phyloP scores from a whole-genome alignment of 2,888 invertebrate species.

The Galerucella nymphaeae region DNA sequence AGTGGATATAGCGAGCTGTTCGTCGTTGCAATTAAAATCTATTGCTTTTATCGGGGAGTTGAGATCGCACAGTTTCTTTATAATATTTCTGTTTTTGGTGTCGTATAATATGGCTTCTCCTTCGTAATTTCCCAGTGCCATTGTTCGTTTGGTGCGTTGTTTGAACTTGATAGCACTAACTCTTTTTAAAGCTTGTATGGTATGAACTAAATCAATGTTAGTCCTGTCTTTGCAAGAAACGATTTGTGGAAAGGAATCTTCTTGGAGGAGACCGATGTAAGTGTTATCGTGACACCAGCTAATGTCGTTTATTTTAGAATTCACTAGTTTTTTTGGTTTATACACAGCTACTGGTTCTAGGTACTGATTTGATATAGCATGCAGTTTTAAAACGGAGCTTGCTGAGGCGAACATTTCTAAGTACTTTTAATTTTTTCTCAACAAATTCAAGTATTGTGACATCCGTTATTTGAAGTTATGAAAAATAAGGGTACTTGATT shows the following conservation, averaged over 20 bases:
- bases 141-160: slow-evolving; percentile 54
- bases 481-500: no score
- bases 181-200: slow-evolving; percentile 53
- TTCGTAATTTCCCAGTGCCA: slow-evolving; percentile 56
- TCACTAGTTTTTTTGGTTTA: slow-evolving; percentile 39
- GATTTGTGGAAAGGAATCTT: slow-evolving; percentile 56
- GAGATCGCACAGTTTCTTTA: slow-evolving; percentile 50
- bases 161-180: slow-evolving; percentile 56
- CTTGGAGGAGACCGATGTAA: slow-evolving; percentile 55
- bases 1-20: slow-evolving; percentile 51
- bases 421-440: slow-evolving; percentile 12
- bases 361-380: slow-evolving; percentile 46
- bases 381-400: slow-evolving; percentile 52
- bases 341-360: slow-evolving; percentile 49
- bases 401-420: slow-evolving; percentile 55
- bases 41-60: slow-evolving; percentile 48
- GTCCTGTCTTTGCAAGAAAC: slow-evolving; percentile 54
- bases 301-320: slow-evolving; percentile 49
- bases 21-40: slow-evolving; percentile 55
- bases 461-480: not conserved
- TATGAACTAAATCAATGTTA: slow-evolving; percentile 55
- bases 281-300: slow-evolving; percentile 60
- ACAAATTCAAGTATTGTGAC: slow-evolving; percentile 11
- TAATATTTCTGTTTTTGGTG: slow-evolving; percentile 55
- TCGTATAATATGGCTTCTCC: slow-evolving; percentile 60